phyloP scores from a whole-genome alignment of 2,113 vertebrate genomes.

The Pollachius pollachius region DNA sequence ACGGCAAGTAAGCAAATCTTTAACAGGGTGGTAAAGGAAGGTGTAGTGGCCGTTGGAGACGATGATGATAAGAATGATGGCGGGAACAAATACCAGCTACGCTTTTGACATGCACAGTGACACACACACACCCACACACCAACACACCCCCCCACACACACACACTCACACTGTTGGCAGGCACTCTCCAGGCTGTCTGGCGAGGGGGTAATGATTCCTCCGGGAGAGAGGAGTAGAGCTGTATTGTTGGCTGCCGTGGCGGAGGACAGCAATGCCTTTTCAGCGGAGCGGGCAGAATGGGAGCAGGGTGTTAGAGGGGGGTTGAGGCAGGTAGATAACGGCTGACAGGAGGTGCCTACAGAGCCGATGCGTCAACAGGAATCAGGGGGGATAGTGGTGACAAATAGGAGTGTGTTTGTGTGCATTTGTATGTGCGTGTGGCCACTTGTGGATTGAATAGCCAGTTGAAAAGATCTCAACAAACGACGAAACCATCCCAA shows the following conservation, averaged over 20 bases:
- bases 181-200: slow-evolving; percentile 24
- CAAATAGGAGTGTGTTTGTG: slow-evolving; percentile 36
- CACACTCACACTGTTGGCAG: slow-evolving; percentile 30
- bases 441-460: neutral
- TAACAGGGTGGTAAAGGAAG: too few relatives aligned
- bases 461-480: too few relatives aligned
- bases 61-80: too few relatives aligned
- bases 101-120: too few relatives aligned
- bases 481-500: too few relatives aligned
- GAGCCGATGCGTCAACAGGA: slow-evolving; percentile 15
- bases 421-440: slow-evolving; percentile 3
- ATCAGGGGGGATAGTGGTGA: slow-evolving; percentile 5
- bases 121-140: too few relatives aligned
- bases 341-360: slow-evolving; percentile 43
- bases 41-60: too few relatives aligned
- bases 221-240: slow-evolving; percentile 6
- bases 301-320: neutral
- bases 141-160: too few relatives aligned
- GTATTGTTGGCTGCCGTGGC: slow-evolving; percentile 32
- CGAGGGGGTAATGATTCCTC: slow-evolving; percentile 40
- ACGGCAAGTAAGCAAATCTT: too few relatives aligned
- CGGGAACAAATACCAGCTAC: too few relatives aligned
- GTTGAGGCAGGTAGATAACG: slow-evolving; percentile 45
- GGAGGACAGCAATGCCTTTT: slow-evolving; percentile 47
- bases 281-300: slow-evolving; percentile 26